Evolutionary conservation across 2,113 vertebrate genomes (phyloP).

Genomic region (Monopterus albus): DNA sequence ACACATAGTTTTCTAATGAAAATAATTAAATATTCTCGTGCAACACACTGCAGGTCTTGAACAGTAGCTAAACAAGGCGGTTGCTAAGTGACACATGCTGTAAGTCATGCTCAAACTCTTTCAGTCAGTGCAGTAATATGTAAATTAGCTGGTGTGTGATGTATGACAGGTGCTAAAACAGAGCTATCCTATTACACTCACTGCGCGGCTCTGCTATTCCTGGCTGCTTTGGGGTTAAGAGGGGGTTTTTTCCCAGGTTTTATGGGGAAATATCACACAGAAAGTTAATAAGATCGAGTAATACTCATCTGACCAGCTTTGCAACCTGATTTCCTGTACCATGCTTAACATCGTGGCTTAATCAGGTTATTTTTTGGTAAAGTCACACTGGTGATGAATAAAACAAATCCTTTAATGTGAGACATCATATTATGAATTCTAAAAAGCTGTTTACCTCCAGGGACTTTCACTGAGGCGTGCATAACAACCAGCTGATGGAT

Average conservation of each 20-base stretch:
- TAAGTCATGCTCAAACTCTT: conserved; percentile 28
- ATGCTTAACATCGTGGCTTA: conserved; percentile 9
- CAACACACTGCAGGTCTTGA: neutral
- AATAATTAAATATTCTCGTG: neutral
- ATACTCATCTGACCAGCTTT: conserved; percentile 19
- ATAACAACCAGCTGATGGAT: conserved; percentile 65
- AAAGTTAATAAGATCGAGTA: conserved; percentile 11
- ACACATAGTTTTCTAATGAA: neutral
- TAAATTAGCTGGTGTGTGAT: conserved; percentile 32
- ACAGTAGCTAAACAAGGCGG: neutral
- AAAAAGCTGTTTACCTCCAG: conserved; percentile 32
- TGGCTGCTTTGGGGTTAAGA: conserved; percentile 23
- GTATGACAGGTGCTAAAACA: conserved; percentile 34
- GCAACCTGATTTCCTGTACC: conserved; percentile 8
- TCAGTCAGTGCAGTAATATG: conserved; percentile 31
- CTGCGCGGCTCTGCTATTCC: conserved; percentile 21
- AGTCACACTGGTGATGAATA: conserved; percentile 19
- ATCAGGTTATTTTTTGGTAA: conserved; percentile 35
- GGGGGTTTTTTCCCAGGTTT: conserved; percentile 37
- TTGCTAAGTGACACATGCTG: conserved; percentile 35
- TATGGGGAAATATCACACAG: conserved; percentile 27
- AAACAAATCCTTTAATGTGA: conserved; percentile 48
- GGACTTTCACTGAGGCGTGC: conserved; percentile 45
- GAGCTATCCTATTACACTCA: conserved; percentile 36
- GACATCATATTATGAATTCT: conserved; percentile 32